phyloP scores from a whole-genome alignment of 2,888 invertebrate genomes.

The Drosophila mayaguana region DNA sequence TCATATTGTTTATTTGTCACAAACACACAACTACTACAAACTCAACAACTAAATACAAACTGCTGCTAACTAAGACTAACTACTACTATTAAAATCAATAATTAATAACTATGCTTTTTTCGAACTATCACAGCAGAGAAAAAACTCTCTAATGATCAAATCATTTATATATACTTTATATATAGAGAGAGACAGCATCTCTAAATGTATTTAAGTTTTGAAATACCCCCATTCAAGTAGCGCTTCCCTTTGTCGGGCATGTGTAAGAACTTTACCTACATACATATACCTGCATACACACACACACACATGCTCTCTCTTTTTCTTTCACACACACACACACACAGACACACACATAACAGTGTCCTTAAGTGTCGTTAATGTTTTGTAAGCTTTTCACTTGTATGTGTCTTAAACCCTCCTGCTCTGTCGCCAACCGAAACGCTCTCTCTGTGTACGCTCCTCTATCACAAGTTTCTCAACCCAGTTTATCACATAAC shows the following conservation, averaged over 20 bases:
- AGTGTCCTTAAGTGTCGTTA: conserved; percentile 52
- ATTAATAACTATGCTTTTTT: conserved; percentile 23
- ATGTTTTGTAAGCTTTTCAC: conserved; percentile 46
- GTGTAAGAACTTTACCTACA: conserved; percentile 53
- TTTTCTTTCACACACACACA: background rate
- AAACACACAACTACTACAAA: conserved; percentile 38
- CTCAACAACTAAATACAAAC: conserved; percentile 27
- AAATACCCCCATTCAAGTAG: conserved; percentile 43
- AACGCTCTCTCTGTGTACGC: conserved; percentile 20
- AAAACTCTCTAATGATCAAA: conserved; percentile 23
- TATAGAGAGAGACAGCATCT: conserved; percentile 1
- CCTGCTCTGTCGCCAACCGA: conserved; percentile 25
- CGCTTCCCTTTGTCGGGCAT: conserved; percentile 57
- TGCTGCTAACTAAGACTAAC: conserved; percentile 33
- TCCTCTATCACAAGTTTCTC: conserved; percentile 35
- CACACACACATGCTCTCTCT: background rate
- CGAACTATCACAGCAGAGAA: conserved; percentile 38
- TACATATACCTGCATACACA: conserved; percentile 31
- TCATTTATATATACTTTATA: conserved; percentile 17
- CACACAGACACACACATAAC: conserved; percentile 51
- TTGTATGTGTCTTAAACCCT: conserved; percentile 40
- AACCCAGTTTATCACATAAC: conserved; percentile 23
- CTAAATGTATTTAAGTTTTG: conserved; percentile 21
- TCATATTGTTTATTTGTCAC: conserved; percentile 67
- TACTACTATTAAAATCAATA: conserved; percentile 37